A percentile compares a stretch with the other conserved stretches of the same genome.
Evolutionary conservation across 2,888 invertebrate species (phyloP).

Genomic region (Macaria notata): DNA sequence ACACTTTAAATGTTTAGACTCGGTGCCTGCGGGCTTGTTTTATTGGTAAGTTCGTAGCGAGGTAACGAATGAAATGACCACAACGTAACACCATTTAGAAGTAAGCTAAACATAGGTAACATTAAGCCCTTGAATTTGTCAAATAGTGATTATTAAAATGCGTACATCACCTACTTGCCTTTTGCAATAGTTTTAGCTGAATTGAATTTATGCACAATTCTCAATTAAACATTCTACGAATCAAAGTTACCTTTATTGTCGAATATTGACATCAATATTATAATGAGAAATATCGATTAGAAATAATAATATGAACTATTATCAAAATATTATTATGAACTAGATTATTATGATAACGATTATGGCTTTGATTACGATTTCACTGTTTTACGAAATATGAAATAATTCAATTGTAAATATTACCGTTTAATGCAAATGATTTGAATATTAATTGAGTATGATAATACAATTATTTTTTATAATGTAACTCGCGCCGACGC

Average conservation of each 20-base stretch:
- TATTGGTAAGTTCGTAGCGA: constrained; percentile 48
- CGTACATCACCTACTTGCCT: constrained; percentile 78
- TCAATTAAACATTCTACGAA: constrained; percentile 55
- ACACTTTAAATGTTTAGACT: constrained; percentile 54
- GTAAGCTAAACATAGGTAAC: constrained; percentile 46
- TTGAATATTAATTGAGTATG: constrained; percentile 34
- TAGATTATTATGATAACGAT: constrained; percentile 23
- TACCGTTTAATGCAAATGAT: constrained; percentile 44
- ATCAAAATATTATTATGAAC: constrained; percentile 24
- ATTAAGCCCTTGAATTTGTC: constrained; percentile 49
- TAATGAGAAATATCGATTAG: constrained; percentile 33
- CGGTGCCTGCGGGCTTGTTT: constrained; percentile 50
- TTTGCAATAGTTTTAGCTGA: constrained; percentile 67
- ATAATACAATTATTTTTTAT: constrained; percentile 21
- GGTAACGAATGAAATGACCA: constrained; percentile 56
- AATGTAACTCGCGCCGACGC: constrained; percentile 34
- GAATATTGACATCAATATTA: constrained; percentile 44
- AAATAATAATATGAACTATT: constrained; percentile 30
- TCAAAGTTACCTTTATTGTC: constrained; percentile 70
- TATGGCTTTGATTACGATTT: constrained; percentile 31
- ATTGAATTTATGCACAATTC: constrained; percentile 70
- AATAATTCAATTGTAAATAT: constrained; percentile 37
- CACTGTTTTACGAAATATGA: constrained; percentile 19
- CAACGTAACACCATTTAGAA: constrained; percentile 70
- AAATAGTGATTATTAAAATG: constrained; percentile 53